These are phyloP conservation scores for Porites evermanni DNA, from an alignment of 92 coral and sea anemone species.

Conservation along the genomic window DNA sequence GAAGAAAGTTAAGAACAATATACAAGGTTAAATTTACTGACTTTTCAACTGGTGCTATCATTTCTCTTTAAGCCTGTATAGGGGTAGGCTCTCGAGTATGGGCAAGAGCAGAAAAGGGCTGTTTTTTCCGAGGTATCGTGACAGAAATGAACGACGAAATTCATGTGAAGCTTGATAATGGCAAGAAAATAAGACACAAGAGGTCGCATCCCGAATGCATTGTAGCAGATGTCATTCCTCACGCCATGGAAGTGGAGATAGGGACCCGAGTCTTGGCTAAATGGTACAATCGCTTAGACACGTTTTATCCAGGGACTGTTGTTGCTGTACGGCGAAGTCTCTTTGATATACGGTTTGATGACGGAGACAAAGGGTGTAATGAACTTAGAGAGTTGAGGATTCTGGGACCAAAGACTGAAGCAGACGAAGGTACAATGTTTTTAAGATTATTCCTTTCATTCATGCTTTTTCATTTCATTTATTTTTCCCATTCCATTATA, in stretches of 20 bases:
- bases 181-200: constrained; percentile 79
- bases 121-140: constrained; percentile 83
- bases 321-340: constrained; percentile 70
- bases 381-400: constrained; percentile 83
- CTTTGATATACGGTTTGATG: constrained; percentile 85
- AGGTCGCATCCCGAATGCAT: constrained; percentile 66
- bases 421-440: constrained; percentile 59
- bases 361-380: constrained; percentile 91
- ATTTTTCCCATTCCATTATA: too few species aligned
- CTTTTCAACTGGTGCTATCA: neutral
- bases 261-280: constrained; percentile 90
- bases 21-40: neutral
- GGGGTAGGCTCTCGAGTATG: constrained; percentile 88
- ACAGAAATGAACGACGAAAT: constrained; percentile 85
- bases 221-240: constrained; percentile 88
- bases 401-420: constrained; percentile 63
- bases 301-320: constrained; percentile 86
- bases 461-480: too few species aligned
- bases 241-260: constrained; percentile 80
- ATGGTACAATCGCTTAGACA: constrained; percentile 88
- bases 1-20: too few species aligned
- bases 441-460: too few species aligned
- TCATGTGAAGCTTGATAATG: constrained; percentile 90
- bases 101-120: constrained; percentile 90
- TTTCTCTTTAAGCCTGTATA: constrained; percentile 76